phyloP scores from a whole-genome alignment of 2,113 vertebrate genomes.

The Larimichthys polyactis region DNA sequence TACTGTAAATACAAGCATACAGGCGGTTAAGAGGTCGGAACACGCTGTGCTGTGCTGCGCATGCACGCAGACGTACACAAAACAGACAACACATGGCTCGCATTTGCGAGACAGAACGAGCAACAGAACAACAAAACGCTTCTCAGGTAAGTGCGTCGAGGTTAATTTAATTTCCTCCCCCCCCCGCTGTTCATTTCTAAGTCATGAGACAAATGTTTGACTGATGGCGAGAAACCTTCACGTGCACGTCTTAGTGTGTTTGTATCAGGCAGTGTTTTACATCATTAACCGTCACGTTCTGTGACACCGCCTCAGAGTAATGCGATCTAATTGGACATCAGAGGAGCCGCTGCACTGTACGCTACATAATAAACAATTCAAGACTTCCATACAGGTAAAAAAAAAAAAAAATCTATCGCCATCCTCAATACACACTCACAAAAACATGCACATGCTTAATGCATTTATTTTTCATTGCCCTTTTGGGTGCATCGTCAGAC shows the following conservation, averaged over 20 bases:
- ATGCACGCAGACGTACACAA: neutral
- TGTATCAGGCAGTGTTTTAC: conserved; percentile 49
- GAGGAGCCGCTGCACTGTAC: conserved; percentile 12
- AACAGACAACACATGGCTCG: conserved; percentile 45
- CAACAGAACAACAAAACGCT: conserved; percentile 33
- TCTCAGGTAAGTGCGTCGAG: conserved; percentile 50
- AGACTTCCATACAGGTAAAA: conserved; percentile 36
- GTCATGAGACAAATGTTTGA: conserved; percentile 37
- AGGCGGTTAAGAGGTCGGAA: conserved; percentile 23
- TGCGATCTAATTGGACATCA: conserved; percentile 70
- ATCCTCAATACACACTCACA: conserved; percentile 25
- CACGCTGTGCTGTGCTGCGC: neutral
- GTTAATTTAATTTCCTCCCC: conserved; percentile 54
- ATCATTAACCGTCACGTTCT: conserved; percentile 52
- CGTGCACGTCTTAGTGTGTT: conserved; percentile 1
- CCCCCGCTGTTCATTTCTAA: conserved; percentile 36
- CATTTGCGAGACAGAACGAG: conserved; percentile 20
- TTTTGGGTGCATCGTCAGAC: conserved; percentile 55
- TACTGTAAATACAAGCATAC: conserved; percentile 31
- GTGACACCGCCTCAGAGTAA: conserved; percentile 58
- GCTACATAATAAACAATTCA: conserved; percentile 57
- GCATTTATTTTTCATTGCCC: conserved; percentile 49
- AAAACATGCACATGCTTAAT: conserved; percentile 55
- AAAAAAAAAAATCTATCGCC: conserved; percentile 46
- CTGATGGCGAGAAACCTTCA: conserved; percentile 14